These are phyloP conservation scores for human DNA, from an alignment of 2,113 vertebrate species.

Conservation along the genomic window DNA sequence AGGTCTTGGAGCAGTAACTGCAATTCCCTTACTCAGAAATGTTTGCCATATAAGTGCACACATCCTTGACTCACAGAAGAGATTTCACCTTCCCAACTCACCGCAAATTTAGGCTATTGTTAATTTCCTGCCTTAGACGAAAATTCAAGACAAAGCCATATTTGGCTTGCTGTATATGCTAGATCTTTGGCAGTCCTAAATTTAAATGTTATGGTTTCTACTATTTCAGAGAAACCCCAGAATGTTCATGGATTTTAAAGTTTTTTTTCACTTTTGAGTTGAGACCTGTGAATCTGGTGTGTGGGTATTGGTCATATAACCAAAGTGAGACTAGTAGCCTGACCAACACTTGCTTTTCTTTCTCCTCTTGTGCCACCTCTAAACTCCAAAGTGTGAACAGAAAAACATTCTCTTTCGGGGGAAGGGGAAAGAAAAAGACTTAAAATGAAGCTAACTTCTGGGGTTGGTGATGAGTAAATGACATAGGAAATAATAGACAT, in stretches of 20 bases:
- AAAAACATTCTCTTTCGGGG: not conserved
- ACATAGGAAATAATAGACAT: not conserved
- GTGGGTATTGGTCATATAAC: fast-evolving
- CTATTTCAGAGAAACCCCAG: not conserved
- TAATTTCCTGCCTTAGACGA: not conserved
- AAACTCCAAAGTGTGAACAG: not conserved
- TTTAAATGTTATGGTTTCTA: not conserved
- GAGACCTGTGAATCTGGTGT: not conserved
- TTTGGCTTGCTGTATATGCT: not conserved
- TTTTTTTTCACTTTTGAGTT: not conserved
- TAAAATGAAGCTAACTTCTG: not conserved
- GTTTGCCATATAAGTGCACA: not conserved
- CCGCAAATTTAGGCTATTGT: not conserved
- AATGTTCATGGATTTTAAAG: not conserved
- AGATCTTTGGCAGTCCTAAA: not conserved
- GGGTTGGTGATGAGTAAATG: not conserved
- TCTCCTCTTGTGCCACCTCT: not conserved
- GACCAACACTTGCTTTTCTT: not conserved
- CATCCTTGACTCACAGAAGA: not conserved
- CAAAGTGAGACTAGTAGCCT: not conserved
- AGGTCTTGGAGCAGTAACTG: not conserved
- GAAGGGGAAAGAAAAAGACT: not conserved
- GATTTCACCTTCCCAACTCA: not conserved
- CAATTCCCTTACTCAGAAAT: not conserved
- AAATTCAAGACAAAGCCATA: not conserved